Percentiles rank a stretch among this genome's conserved stretches.
Conservation (phyloP, 2,797 vertebrate species). For the Clamator glandarius region DNA sequence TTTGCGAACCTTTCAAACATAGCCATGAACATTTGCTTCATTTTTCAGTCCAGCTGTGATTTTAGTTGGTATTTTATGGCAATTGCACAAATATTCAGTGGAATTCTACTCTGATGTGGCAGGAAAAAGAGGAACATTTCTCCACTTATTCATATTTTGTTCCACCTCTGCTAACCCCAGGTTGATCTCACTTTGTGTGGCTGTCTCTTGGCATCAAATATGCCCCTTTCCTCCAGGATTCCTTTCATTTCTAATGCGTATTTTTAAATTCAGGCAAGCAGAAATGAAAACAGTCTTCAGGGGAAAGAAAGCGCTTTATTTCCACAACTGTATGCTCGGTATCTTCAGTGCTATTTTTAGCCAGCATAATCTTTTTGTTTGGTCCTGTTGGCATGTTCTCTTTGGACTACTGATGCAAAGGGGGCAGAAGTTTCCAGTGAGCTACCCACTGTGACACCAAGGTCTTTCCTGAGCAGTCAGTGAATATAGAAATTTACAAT, state of each 20-base stretch:
- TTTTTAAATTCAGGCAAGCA: conserved; percentile 24
- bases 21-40: background rate
- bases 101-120: background rate
- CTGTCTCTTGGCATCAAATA: background rate
- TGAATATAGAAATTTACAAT: conserved; percentile 1
- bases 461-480: conserved; percentile 19
- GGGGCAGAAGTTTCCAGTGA: conserved; percentile 47
- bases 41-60: background rate
- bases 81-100: background rate
- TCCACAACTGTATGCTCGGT: background rate
- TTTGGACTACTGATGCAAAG: conserved; percentile 9
- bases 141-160: background rate
- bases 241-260: background rate
- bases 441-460: background rate
- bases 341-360: conserved; percentile 55
- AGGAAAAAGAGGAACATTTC: background rate
- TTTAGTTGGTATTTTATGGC: background rate
- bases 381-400: conserved; percentile 30
- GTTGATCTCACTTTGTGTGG: background rate
- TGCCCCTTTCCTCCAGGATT: background rate
- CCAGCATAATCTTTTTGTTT: conserved; percentile 36
- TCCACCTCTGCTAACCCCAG: background rate
- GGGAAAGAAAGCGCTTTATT: background rate
- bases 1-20: background rate
- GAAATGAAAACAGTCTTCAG: conserved; percentile 1